Percentiles rank a stretch among this genome's conserved stretches.
phyloP scores from a whole-genome alignment of 37 sponge, comb jelly and placozoan genomes.

The Cladorhizidae sp. region DNA sequence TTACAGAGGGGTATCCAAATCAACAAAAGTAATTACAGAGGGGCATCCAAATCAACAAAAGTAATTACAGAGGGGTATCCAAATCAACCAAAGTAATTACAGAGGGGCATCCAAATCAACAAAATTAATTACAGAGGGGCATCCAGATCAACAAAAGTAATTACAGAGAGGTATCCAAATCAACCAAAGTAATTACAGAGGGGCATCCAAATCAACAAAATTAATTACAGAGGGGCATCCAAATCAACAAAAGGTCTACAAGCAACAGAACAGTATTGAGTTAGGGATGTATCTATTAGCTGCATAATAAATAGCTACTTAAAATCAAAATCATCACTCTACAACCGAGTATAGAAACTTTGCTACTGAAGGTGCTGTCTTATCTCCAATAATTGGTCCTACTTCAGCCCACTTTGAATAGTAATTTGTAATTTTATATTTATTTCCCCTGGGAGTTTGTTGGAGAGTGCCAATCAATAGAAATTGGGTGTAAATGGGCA shows the following conservation, averaged over 20 bases:
- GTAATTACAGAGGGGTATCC: no score
- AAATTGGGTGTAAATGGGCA: conserved; percentile 26
- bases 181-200: no score
- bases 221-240: no score
- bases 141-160: no score
- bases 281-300: not conserved
- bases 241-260: no score
- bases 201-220: no score
- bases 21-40: no score
- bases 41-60: no score
- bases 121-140: no score
- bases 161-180: no score
- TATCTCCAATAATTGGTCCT: conserved; percentile 25
- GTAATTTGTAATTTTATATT: conserved; percentile 49
- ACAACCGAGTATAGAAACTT: conserved; percentile 23
- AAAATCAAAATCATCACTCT: not conserved
- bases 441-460: conserved; percentile 14
- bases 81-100: conserved; percentile 26
- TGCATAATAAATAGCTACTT: not conserved
- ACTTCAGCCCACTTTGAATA: conserved; percentile 64
- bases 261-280: not conserved
- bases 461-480: conserved; percentile 30
- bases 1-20: no score
- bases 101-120: no score
- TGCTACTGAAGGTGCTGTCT: conserved; percentile 31